phyloP scores from a whole-genome alignment of 1,140 invertebrate species.

The Lasaia peninsularis region DNA sequence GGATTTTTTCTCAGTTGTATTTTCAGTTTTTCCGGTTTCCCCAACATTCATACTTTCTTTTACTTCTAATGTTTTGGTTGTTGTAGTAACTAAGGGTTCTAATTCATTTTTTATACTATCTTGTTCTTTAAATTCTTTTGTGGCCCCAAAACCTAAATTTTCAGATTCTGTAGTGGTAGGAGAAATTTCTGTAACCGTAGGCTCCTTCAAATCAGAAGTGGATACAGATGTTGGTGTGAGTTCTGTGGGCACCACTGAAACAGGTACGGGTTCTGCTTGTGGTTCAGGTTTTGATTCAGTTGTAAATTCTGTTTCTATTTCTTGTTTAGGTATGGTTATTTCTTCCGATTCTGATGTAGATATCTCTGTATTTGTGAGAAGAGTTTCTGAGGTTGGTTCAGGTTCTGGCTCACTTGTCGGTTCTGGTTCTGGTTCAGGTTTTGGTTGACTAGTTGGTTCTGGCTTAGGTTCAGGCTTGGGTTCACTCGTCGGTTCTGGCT shows the following conservation, averaged over 20 bases:
- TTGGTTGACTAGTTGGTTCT: constrained; percentile 24
- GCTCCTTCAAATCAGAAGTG: not conserved
- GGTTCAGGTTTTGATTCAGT: constrained; percentile 33
- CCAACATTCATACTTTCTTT: constrained; percentile 12
- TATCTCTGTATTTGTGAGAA: constrained; percentile 28
- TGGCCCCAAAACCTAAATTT: not conserved
- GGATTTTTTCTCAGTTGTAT: not conserved
- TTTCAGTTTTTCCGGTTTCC: not conserved
- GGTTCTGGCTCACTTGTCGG: not conserved
- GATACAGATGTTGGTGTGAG: not conserved
- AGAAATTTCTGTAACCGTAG: not conserved
- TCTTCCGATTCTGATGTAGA: constrained; percentile 34
- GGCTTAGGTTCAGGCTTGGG: constrained; percentile 18
- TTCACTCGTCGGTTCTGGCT: constrained; percentile 22
- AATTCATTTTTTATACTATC: constrained; percentile 3
- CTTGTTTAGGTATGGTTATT: constrained; percentile 26
- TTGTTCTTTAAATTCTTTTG: not conserved
- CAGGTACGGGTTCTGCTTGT: constrained; percentile 26
- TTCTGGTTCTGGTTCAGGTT: constrained; percentile 37
- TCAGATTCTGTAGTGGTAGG: not conserved
- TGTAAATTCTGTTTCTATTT: constrained; percentile 39
- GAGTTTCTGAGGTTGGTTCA: not conserved
- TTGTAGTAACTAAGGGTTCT: not conserved
- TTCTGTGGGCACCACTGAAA: not conserved
- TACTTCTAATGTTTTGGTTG: constrained; percentile 25